A percentile compares a stretch with the other conserved stretches of the same genome.
These are phyloP conservation scores for Menidia beryllina DNA, from an alignment of 2,113 vertebrate genomes.

Conservation along the genomic window DNA sequence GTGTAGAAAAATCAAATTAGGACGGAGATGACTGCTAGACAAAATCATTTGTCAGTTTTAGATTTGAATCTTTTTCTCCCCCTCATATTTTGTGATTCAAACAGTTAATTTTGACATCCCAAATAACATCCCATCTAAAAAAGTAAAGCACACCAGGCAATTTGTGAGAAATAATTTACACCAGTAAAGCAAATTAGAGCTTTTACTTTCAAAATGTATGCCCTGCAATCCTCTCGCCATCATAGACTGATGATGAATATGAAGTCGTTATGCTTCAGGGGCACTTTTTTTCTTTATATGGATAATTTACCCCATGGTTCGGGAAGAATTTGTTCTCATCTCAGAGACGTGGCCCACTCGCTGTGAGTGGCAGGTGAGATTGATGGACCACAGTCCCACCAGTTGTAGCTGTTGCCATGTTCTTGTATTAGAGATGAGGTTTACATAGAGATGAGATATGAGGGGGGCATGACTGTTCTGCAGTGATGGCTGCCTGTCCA, in stretches of 20 bases:
- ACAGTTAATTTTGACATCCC: not conserved
- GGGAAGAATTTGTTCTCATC: conserved; percentile 22
- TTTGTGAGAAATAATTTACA: not conserved
- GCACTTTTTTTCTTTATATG: conserved; percentile 28
- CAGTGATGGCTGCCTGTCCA: conserved; percentile 53
- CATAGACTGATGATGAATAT: conserved; percentile 40
- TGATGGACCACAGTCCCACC: conserved; percentile 27
- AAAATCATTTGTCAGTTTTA: too few relatives aligned
- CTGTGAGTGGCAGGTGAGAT: conserved; percentile 41
- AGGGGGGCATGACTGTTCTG: conserved; percentile 45
- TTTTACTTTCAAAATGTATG: conserved; percentile 13
- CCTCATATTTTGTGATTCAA: not conserved
- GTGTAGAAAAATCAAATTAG: too few relatives aligned
- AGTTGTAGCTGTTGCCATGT: not conserved
- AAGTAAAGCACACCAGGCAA: conserved; percentile 1
- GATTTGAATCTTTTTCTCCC: too few relatives aligned
- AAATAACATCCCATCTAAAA: not conserved
- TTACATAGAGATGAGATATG: conserved; percentile 46
- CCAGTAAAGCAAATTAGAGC: conserved; percentile 12
- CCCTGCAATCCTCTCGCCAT: conserved; percentile 2
- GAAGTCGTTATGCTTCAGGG: conserved; percentile 14
- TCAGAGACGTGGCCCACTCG: conserved; percentile 11
- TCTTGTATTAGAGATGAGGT: conserved; percentile 32
- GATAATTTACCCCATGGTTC: conserved; percentile 28
- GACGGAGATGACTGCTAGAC: too few relatives aligned